Conservation (phyloP, 64 coral and sea anemone genomes). For the Stylophora pistillata region DNA sequence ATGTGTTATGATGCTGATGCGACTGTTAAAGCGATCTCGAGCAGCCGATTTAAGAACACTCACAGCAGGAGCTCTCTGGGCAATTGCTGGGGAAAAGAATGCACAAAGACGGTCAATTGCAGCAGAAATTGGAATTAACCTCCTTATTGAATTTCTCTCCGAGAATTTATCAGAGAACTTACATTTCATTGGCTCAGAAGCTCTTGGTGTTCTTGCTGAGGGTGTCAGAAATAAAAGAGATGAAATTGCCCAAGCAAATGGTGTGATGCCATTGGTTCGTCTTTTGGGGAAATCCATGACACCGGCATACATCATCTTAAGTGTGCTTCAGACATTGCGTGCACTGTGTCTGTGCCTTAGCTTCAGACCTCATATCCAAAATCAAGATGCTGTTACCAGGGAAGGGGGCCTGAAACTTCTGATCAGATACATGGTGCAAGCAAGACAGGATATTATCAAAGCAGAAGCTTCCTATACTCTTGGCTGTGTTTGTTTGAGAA, state of each 20-base stretch:
- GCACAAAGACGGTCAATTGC: conserved; percentile 72
- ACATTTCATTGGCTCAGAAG: conserved; percentile 98
- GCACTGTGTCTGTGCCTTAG: conserved; percentile 83
- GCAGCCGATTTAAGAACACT: conserved; percentile 68
- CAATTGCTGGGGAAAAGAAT: conserved; percentile 91
- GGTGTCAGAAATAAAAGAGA: conserved; percentile 91
- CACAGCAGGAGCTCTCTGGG: conserved; percentile 90
- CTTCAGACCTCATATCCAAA: conserved; percentile 80
- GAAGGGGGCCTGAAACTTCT: conserved; percentile 83
- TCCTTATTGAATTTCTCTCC: conserved; percentile 91
- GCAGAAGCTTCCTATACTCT: conserved; percentile 92
- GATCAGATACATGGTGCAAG: conserved; percentile 85
- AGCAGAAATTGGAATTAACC: conserved; percentile 85
- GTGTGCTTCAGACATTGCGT: conserved; percentile 82
- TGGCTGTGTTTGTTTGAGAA: conserved; percentile 82
- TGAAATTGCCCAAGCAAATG: conserved; percentile 83
- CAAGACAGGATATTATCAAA: conserved; percentile 81
- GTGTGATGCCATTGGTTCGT: conserved; percentile 85
- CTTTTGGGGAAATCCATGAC: conserved; percentile 77
- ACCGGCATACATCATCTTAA: conserved; percentile 79
- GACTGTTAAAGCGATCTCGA: conserved; percentile 75
- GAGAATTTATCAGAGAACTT: conserved; percentile 83
- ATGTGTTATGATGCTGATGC: conserved; percentile 93
- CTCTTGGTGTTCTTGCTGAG: conserved; percentile 82
- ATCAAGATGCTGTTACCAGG: conserved; percentile 66